These are phyloP conservation scores for Molossus alvarezi DNA, from an alignment of 2,797 vertebrate genomes.

Conservation along the genomic window DNA sequence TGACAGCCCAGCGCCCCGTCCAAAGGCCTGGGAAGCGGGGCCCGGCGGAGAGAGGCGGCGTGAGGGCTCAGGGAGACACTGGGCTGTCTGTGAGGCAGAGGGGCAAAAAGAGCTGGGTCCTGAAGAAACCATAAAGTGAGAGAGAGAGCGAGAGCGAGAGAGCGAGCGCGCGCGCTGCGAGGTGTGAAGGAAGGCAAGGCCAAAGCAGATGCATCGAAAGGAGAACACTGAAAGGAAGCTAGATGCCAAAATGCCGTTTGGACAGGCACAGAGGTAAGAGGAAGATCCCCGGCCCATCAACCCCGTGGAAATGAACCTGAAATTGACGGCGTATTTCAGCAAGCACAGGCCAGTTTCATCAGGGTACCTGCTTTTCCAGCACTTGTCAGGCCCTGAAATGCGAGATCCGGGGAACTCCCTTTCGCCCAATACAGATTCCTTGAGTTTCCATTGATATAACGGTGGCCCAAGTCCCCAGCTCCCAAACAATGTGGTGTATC, in stretches of 20 bases:
- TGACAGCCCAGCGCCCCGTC: slow-evolving; percentile 49
- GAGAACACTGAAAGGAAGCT: not conserved
- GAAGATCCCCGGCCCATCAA: not conserved
- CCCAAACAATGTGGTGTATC: not conserved
- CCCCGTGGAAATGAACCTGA: not conserved
- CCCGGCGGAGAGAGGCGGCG: not conserved
- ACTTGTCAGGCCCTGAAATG: not conserved
- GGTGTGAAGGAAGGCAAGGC: not conserved
- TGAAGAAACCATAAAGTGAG: not conserved
- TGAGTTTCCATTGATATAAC: not conserved
- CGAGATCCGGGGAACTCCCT: not conserved
- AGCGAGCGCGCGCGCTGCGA: not conserved
- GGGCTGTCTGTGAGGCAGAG: not conserved
- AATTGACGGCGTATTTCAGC: not conserved
- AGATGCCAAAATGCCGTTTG: not conserved
- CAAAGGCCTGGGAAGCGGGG: not conserved
- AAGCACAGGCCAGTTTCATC: not conserved
- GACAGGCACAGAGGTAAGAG: not conserved
- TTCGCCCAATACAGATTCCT: not conserved
- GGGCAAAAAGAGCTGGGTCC: not conserved
- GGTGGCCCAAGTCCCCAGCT: not conserved
- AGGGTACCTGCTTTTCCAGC: not conserved
- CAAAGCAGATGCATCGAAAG: not conserved
- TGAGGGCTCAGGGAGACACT: not conserved
- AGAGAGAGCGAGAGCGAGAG: not conserved